phyloP scores from a whole-genome alignment of 1,140 invertebrate genomes.

The Hycleus cichorii region DNA sequence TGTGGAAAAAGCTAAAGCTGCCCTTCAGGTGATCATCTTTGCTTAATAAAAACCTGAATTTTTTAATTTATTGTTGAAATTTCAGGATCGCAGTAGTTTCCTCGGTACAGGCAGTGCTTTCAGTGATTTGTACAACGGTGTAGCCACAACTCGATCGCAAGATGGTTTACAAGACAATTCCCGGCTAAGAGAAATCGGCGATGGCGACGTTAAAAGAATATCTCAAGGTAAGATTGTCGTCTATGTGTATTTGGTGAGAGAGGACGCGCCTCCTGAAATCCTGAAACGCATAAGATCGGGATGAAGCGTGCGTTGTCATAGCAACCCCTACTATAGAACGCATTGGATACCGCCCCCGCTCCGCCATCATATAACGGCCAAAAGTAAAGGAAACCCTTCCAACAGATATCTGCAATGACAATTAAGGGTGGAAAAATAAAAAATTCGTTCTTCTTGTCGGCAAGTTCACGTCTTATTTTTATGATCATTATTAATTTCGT shows the following conservation, averaged over 20 bases:
- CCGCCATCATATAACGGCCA: background rate
- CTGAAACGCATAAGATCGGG: slow-evolving; percentile 20
- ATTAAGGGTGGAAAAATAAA: too few species aligned
- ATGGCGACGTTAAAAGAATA: slow-evolving; percentile 33
- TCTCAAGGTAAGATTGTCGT: slow-evolving; percentile 5
- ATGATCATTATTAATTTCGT: too few species aligned
- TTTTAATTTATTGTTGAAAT: slow-evolving; percentile 1
- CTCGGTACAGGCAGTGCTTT: slow-evolving; percentile 49
- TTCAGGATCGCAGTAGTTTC: slow-evolving; percentile 38
- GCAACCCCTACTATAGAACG: slow-evolving; percentile 22
- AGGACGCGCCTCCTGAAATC: slow-evolving; percentile 7
- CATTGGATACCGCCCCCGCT: slow-evolving; percentile 14
- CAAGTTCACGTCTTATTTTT: too few species aligned
- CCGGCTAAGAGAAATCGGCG: slow-evolving; percentile 23
- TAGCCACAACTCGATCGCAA: slow-evolving; percentile 35
- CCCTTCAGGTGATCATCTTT: slow-evolving; percentile 49
- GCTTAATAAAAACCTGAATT: background rate
- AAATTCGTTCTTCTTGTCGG: too few species aligned
- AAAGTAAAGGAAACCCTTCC: background rate
- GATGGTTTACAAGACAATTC: slow-evolving; percentile 29
- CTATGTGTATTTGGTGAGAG: background rate
- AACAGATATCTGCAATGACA: too few species aligned
- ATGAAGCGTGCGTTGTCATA: slow-evolving; percentile 21
- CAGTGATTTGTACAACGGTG: slow-evolving; percentile 50
- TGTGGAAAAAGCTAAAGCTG: slow-evolving; percentile 81